Evolutionary conservation across 2,113 vertebrate species (phyloP), one percentile per base, ranked within the genome.

Genomic region (Panthera tigris): DNA sequence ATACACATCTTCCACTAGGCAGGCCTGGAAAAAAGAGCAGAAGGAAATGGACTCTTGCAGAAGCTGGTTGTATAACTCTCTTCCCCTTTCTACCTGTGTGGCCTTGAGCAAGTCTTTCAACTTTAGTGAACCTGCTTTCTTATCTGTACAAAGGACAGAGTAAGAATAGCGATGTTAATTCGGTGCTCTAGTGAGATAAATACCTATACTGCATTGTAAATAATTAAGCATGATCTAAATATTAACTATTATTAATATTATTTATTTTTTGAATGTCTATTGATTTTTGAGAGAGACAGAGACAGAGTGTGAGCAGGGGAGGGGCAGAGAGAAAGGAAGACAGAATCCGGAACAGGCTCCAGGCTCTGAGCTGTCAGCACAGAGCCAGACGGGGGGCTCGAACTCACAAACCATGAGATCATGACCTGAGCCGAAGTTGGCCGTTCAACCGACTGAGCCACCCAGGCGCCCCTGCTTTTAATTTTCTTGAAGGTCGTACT

Each of bases 401-500:
- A 61, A 23, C 57, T 23, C 23, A 8, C 57, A 61, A 61, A 61
- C 21, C 57, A 9, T 7, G 21, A 61, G 57, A 61, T 23, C 57
- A 7, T 19, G 0, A 61, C 57, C 19, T 8, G 21, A 61, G 57
- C 57, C 3, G 3, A 61, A 23, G 21, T 25, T 23, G 57, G 57
- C 57, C 8, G 9, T 21, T 61, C 57, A 61, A 23, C 57, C 21
- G 57, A 61, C 57, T 61, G 57, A 61, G 57, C 21, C 57, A 61
- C 57, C 57, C 57, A 61, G 19, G 57, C 8, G 21, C 57, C 21
- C 57, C 33, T 66, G n/a, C 18, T 50, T 79, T 36, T 55, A 7
- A 14, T 33, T 86, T 82, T 61, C 78, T 31, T 21, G 29, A 45
- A 69, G 19, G 78, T 36, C 31, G 27, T 73, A 97, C 98, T 98